Percentiles rank a stretch among this genome's conserved stretches.
phyloP scores from a whole-genome alignment of 2,797 vertebrate genomes.

The Neomorphus geoffroyi region DNA sequence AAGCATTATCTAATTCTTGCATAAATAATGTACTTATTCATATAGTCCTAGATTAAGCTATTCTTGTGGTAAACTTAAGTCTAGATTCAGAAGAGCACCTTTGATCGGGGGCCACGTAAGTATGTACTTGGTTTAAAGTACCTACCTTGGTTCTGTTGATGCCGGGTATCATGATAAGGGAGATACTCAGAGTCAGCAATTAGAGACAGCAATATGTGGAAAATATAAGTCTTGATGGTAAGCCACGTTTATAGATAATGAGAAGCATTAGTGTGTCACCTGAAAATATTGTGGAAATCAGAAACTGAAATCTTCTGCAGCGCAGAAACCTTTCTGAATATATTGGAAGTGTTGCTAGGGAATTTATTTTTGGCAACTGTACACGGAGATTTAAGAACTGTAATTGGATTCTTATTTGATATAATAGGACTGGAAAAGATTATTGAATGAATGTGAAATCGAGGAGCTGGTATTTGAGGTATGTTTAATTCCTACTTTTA shows the following conservation, averaged over 20 bases:
- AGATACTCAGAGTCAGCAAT: neutral
- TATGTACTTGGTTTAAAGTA: neutral
- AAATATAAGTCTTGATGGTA: neutral
- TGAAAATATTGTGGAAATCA: neutral
- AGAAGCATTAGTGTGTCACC: neutral
- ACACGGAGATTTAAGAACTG: neutral
- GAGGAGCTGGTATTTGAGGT: slow-evolving; percentile 2
- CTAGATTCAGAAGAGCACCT: neutral
- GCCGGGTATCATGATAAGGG: neutral
- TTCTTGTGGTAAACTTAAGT: neutral
- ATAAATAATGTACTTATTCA: neutral
- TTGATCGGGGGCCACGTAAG: neutral
- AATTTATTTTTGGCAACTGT: slow-evolving; percentile 4
- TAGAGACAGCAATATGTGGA: neutral
- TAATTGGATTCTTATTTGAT: slow-evolving; percentile 31
- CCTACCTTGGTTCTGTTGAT: neutral
- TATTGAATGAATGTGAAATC: neutral
- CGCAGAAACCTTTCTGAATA: neutral
- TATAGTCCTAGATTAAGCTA: neutral
- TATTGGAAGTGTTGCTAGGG: neutral
- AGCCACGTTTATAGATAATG: neutral
- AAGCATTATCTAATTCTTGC: neutral
- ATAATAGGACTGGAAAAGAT: neutral
- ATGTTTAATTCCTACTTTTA: slow-evolving; percentile 20
- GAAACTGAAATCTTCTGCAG: neutral